Percentiles rank a stretch among this genome's conserved stretches.
phyloP scores from a whole-genome alignment of 2,113 vertebrate species.

The Callopanchax toddi region DNA sequence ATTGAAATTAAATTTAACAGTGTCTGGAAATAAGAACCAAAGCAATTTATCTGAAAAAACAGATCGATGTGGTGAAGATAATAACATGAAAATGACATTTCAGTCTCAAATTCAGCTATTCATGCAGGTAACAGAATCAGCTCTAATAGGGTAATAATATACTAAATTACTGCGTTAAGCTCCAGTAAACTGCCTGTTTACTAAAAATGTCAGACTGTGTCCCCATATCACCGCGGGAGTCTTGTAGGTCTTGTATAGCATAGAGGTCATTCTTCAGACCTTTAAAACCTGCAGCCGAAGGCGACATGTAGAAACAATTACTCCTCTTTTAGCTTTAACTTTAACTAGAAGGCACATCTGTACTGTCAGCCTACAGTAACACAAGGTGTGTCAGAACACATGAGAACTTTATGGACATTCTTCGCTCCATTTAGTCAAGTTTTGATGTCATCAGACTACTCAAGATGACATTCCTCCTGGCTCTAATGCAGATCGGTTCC shows the following conservation, averaged over 20 bases:
- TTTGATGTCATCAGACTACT: constrained; percentile 2
- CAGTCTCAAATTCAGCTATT: background rate
- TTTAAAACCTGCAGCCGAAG: constrained; percentile 21
- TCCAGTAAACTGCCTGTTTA: background rate
- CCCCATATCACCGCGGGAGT: constrained; percentile 8
- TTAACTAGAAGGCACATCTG: background rate
- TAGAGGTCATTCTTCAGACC: constrained; percentile 17
- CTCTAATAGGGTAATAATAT: background rate
- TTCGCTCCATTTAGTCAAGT: background rate
- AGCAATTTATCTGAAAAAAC: no score
- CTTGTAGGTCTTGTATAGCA: constrained; percentile 5
- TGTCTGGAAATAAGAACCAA: no score
- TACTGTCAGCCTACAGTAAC: background rate
- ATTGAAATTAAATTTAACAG: no score
- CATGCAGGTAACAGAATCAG: background rate
- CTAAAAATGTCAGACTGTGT: constrained; percentile 6
- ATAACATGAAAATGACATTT: no score
- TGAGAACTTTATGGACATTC: background rate
- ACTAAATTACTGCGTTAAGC: background rate
- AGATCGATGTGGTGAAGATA: no score
- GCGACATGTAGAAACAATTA: constrained; percentile 34
- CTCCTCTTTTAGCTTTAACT: no score
- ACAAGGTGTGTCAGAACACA: background rate
- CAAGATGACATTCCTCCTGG: constrained; percentile 3
- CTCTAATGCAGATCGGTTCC: background rate